These are phyloP conservation scores for Oxyruncus cristatus DNA, from an alignment of 2,113 vertebrate species.

Conservation along the genomic window DNA sequence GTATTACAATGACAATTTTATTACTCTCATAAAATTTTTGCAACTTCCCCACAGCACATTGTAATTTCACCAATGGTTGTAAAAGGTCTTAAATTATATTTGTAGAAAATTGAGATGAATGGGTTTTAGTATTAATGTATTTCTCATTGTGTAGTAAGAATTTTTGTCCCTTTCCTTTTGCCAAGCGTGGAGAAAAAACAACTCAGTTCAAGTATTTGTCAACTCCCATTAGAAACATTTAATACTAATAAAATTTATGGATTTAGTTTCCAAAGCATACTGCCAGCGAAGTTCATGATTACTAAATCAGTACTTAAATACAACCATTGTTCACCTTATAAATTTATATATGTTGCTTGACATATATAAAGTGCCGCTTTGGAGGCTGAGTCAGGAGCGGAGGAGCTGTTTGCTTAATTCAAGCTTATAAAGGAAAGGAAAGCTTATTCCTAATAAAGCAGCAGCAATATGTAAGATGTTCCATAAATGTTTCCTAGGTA, in stretches of 20 bases:
- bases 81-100: slow-evolving; percentile 90
- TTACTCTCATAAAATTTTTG: slow-evolving; percentile 88
- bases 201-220: slow-evolving; percentile 93
- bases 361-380: slow-evolving; percentile 66
- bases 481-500: neutral
- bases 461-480: neutral
- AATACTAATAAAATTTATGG: slow-evolving; percentile 94
- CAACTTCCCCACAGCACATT: slow-evolving; percentile 85
- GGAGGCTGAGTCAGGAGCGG: slow-evolving; percentile 64
- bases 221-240: slow-evolving; percentile 97
- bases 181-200: slow-evolving; percentile 86
- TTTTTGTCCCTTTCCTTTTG: slow-evolving; percentile 78
- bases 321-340: slow-evolving; percentile 85
- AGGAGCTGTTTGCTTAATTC: slow-evolving; percentile 34
- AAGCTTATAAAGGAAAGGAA: slow-evolving; percentile 60
- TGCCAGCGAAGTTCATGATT: slow-evolving; percentile 86
- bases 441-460: slow-evolving; percentile 18
- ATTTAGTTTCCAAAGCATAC: slow-evolving; percentile 87
- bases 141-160: slow-evolving; percentile 79
- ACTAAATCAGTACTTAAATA: slow-evolving; percentile 83
- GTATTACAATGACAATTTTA: slow-evolving; percentile 84
- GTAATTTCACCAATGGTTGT: slow-evolving; percentile 87
- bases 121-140: slow-evolving; percentile 80
- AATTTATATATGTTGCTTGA: slow-evolving; percentile 76
- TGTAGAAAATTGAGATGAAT: slow-evolving; percentile 87